Base-by-base conservation (phyloP, 64 coral and sea anemone genomes). In the Platygyra sinensis region DNA sequence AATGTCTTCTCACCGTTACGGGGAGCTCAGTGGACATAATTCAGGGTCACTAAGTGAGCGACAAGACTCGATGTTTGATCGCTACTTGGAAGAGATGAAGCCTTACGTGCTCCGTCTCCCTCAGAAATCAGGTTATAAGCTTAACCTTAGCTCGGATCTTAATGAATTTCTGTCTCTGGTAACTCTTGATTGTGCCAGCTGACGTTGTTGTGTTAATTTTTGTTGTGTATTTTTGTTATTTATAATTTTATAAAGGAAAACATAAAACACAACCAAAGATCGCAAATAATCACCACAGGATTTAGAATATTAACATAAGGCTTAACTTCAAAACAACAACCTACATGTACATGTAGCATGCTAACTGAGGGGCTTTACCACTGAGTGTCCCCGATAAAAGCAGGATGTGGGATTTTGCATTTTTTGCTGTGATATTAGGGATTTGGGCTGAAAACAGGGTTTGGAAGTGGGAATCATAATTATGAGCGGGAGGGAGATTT, bases 1-100 rank as follows among this genome's bases (percentile, higher is more conserved):
- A 78, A 98, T 94, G 96, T 80, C 94, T 38, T 88, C 90, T 33
- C 87, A 93, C 90, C 93, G 93, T 59, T 92, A 90, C 89, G 75
- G 87, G 30, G 85, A 95, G 31, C 65, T 82, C 22, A 90, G 67
- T 52, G 65, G 69, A 50, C 74, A 81, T 16, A 73, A 87, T 64
- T 90, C 87, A 72, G 73, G 87, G 0, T 87, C 74, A 31, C 57
- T 95, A 15, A 88, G 79, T 75, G 97, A 96, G 74, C 93, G 88
- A 93, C 94, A 95, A 42, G 97, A 99, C 63, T 94, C 73, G 16
- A 88, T 87, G 74, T 92, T 99, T 50, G 94, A 99, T 86, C 90
- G 84, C 29, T 99, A 93, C 62, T 39, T 99, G 55, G 94, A 95
- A 55, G 87, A 95, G 60, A 99, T 99, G 97, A 99, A 99, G 29